A percentile compares a stretch with the other conserved stretches of the same genome.
phyloP scores from a whole-genome alignment of 30 jellyfish, hydroid and myxozoan genomes.

The Sanderia malayensis region DNA sequence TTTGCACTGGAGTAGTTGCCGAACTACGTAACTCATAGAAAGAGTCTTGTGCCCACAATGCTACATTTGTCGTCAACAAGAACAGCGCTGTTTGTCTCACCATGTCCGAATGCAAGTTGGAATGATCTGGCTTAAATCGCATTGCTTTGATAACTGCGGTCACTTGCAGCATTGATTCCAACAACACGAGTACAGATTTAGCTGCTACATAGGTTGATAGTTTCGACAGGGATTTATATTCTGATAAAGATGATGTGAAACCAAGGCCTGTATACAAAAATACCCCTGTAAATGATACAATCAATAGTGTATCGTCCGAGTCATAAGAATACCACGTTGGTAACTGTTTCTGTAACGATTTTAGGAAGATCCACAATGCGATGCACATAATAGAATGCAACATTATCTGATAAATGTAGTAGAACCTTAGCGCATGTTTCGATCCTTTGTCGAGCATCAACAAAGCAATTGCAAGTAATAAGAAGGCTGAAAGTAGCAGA shows the following conservation, averaged over 20 bases:
- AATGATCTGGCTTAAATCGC: constrained; percentile 67
- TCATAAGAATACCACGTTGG: constrained; percentile 87
- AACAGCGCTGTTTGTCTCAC: constrained; percentile 84
- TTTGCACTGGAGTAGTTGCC: constrained; percentile 86
- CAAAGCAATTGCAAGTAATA: constrained; percentile 77
- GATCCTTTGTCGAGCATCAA: constrained; percentile 79
- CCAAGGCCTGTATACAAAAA: constrained; percentile 90
- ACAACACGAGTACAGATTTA: constrained; percentile 70
- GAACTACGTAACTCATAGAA: constrained; percentile 82
- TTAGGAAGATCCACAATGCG: constrained; percentile 82
- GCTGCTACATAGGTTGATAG: constrained; percentile 53
- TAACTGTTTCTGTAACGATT: constrained; percentile 73
- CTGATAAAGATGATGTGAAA: constrained; percentile 85
- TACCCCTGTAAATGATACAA: constrained; percentile 91
- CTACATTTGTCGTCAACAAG: constrained; percentile 79
- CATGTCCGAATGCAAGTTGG: constrained; percentile 57
- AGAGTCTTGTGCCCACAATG: constrained; percentile 96
- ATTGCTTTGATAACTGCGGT: constrained; percentile 87
- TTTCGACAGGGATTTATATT: constrained; percentile 52
- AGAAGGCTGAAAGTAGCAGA: constrained; percentile 74
- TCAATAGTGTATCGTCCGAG: constrained; percentile 82
- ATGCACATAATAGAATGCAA: constrained; percentile 74
- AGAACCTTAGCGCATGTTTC: constrained; percentile 73
- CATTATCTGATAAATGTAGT: constrained; percentile 78
- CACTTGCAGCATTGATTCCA: constrained; percentile 93